Base-by-base conservation (phyloP, 1,140 invertebrate genomes). In the Coenobita brevimanus region DNA sequence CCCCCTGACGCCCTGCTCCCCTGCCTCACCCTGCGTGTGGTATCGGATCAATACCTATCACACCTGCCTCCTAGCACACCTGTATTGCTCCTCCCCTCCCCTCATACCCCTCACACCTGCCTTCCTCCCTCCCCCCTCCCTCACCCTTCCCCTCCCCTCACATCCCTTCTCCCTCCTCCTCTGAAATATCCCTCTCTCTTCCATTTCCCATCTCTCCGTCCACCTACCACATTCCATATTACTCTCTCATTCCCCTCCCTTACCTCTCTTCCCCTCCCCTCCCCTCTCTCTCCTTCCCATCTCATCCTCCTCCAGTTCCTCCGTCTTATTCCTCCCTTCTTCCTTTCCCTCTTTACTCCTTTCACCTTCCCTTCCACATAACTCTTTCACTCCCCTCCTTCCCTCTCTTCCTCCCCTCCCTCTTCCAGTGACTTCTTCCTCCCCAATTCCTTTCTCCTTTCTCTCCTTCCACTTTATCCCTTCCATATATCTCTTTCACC, bases 41-140 rank as follows among this genome's bases (percentile, higher is more conserved):
- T n/a, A 57, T n/a, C n/a, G 33, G 33, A 81, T 81, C 78, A 81
- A 64, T 57, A 64, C 78, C 30, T 21, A 10, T 6, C 27, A 62
- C 78, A 64, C 78, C 78, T 81, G 54, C 1, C 50, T 27, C 54
- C n/a, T n/a, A 10, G 13, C 54, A 10, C 13, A 13, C 24, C n/a
- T 8, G 17, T 3, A 33, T 38, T 13, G 30, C 17, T n/a, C 67
- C 41, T 13, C 24, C 27, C 41, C 41, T 13, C 6, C 67, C n/a
- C 67, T 71, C 24, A n/a, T 50, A 50, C 46, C 17, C 46, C 46
- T 50, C 6, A 50, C 46, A 50, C 17, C 17, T 50, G 46, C 17
- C 6, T 50, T 8, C 17, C 17, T 8, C 17, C 17, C 6, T 50
- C 6, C 46, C 13, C 73, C 8, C 17, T 41, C 73, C 4, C 38